phyloP scores from a whole-genome alignment of 2,113 vertebrate genomes.

The Notothenia rossii region DNA sequence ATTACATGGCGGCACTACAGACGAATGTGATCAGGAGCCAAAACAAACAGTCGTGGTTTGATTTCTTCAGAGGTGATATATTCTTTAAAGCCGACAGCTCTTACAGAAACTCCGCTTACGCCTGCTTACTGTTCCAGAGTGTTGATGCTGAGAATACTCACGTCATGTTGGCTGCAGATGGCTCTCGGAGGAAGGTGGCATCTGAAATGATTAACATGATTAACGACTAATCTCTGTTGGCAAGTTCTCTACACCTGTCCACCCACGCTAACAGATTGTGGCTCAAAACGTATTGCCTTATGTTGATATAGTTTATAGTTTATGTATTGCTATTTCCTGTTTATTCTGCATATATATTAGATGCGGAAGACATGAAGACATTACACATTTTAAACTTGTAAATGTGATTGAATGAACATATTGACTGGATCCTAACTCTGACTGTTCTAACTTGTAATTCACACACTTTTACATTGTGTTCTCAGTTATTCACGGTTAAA shows the following conservation, averaged over 20 bases:
- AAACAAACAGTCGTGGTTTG: constrained; percentile 62
- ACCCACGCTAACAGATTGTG: neutral
- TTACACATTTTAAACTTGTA: too few relatives aligned
- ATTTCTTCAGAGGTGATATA: constrained; percentile 69
- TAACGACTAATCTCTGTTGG: neutral
- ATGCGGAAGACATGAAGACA: too few relatives aligned
- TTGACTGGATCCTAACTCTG: too few relatives aligned
- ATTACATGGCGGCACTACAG: constrained; percentile 67
- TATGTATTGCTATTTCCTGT: too few relatives aligned
- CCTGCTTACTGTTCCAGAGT: constrained; percentile 12
- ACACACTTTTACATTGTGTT: too few relatives aligned
- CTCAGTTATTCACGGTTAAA: too few relatives aligned
- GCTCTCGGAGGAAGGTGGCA: constrained; percentile 22
- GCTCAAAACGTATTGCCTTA: neutral
- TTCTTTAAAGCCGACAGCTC: constrained; percentile 48
- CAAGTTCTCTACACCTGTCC: neutral
- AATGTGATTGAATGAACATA: too few relatives aligned
- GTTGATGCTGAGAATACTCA: constrained; percentile 26
- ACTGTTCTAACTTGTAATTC: too few relatives aligned
- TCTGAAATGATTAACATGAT: constrained; percentile 5
- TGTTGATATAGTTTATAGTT: neutral
- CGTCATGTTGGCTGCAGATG: constrained; percentile 30
- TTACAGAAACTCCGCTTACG: neutral
- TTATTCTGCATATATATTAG: too few relatives aligned
- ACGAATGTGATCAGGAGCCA: constrained; percentile 37